A percentile compares a stretch with the other conserved stretches of the same genome.
Conservation (phyloP, 2,797 vertebrate genomes). For the Labeo calbasu region DNA sequence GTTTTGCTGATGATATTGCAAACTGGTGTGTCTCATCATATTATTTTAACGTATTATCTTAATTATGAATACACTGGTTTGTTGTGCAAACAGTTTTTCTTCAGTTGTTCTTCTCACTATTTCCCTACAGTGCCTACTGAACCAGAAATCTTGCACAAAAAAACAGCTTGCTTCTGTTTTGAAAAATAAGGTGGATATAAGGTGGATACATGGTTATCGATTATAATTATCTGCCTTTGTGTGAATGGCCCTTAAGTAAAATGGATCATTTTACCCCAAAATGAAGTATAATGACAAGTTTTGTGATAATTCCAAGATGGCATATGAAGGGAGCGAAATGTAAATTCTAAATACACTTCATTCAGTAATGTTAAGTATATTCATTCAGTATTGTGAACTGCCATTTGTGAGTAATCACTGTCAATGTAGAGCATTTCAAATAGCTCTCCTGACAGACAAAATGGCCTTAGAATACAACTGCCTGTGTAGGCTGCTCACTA, state of each 20-base stretch:
- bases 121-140: no score
- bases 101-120: no score
- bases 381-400: background rate
- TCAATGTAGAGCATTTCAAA: background rate
- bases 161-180: no score
- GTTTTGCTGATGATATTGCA: no score
- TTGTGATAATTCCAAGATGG: background rate
- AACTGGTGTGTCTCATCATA: no score
- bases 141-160: no score
- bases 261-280: background rate
- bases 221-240: background rate
- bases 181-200: no score
- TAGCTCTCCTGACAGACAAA: background rate
- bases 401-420: background rate
- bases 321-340: background rate
- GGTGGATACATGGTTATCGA: background rate
- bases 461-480: background rate
- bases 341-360: background rate
- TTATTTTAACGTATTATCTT: no score
- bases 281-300: background rate
- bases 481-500: background rate
- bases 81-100: no score
- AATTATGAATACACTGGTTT: no score
- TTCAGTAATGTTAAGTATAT: background rate
- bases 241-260: background rate